A percentile compares a stretch with the other conserved stretches of the same genome.
phyloP scores from a whole-genome alignment of 2,797 vertebrate genomes.

The Pampus argenteus region DNA sequence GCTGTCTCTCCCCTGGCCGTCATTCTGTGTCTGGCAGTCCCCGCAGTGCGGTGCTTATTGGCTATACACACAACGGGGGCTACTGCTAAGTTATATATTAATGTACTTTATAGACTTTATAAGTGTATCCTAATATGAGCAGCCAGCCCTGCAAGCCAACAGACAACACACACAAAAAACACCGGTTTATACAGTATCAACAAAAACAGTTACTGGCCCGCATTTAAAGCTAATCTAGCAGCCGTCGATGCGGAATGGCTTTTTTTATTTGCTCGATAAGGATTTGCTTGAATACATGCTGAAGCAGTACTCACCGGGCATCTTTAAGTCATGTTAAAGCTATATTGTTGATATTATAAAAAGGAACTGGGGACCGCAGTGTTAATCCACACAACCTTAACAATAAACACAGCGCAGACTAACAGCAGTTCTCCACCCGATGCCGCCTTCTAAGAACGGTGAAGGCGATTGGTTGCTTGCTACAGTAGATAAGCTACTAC shows the following conservation, averaged over 20 bases:
- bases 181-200: conserved; percentile 47
- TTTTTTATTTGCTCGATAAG: conserved; percentile 22
- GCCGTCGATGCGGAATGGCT: conserved; percentile 45
- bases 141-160: conserved; percentile 1
- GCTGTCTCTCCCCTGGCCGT: conserved; percentile 67
- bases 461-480: conserved; percentile 75
- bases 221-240: conserved; percentile 73
- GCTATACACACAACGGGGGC: conserved; percentile 39
- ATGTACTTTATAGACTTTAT: not conserved
- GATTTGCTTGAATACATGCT: conserved; percentile 10
- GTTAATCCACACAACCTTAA: conserved; percentile 96
- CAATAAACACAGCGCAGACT: conserved; percentile 90
- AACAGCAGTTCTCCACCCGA: conserved; percentile 88
- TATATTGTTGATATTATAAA: conserved; percentile 65
- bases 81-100: conserved; percentile 29
- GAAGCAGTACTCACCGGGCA: conserved; percentile 59
- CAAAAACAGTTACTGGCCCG: conserved; percentile 75
- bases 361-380: conserved; percentile 82
- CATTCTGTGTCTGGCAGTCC: conserved; percentile 69
- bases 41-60: conserved; percentile 77
- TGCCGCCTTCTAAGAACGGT: conserved; percentile 80
- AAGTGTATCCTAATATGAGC: conserved; percentile 9
- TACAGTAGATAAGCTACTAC: conserved; percentile 39
- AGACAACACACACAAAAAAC: conserved; percentile 16
- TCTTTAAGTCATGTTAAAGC: conserved; percentile 56